These are phyloP conservation scores for Harpagus bidentatus DNA, from an alignment of 2,113 vertebrate species.

Conservation along the genomic window DNA sequence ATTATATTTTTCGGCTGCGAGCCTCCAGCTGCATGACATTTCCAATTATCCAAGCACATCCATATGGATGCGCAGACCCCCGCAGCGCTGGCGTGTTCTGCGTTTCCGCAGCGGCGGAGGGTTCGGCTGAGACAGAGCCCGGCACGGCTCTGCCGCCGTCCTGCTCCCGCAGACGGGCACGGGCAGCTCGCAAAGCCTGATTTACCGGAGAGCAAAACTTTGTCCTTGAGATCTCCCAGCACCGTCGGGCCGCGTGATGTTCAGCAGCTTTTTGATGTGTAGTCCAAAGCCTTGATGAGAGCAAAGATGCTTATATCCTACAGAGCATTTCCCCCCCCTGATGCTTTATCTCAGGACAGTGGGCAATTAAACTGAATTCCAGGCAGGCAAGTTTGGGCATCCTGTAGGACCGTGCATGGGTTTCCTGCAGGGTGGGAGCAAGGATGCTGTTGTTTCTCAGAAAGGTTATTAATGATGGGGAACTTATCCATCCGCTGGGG, in stretches of 20 bases:
- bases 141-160: fast-evolving
- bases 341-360: not conserved
- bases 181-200: fast-evolving
- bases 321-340: fast-evolving
- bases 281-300: not conserved
- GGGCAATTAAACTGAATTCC: not conserved
- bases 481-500: constrained; percentile 68
- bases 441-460: not conserved
- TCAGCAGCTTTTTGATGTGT: not conserved
- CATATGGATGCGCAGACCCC: not conserved
- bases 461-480: not conserved
- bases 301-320: not conserved
- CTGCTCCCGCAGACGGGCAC: not conserved
- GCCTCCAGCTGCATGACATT: not conserved
- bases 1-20: not conserved
- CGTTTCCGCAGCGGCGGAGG: fast-evolving
- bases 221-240: not conserved
- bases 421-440: fast-evolving
- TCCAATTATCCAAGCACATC: not conserved
- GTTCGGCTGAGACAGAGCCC: fast-evolving
- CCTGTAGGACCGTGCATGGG: fast-evolving
- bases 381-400: not conserved
- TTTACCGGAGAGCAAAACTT: not conserved
- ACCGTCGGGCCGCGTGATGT: fast-evolving
- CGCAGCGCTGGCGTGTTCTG: fast-evolving